Evolutionary conservation across 2,888 invertebrate genomes (phyloP), one percentile per base, ranked within the genome.

Genomic region (Sympetrum striolatum): DNA sequence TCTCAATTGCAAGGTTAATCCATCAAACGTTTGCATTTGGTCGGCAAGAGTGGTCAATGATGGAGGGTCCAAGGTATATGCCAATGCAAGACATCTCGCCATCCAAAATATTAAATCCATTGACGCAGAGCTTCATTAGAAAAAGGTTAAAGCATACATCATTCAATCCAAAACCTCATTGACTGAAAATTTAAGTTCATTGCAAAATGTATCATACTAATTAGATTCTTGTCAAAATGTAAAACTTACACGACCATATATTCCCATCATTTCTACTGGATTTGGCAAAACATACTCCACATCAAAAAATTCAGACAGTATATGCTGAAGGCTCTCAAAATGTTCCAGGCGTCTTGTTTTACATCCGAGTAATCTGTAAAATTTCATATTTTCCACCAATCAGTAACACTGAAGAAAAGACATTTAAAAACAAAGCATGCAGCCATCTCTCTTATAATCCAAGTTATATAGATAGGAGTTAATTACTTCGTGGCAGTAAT

Each of bases 21-120:
- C 98, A 92, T 97, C 96, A 93, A 98, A 98, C 1, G 96, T 96
- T 96, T 0, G 98, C 98, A 94, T 98, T 98, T 0, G 98, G 98
- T 90, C 95, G 94, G 93, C 98, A 99, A 91, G 98, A 98, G 94
- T 99, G 99, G 94, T 99, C 98, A 90, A 98, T 95, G 64, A 98
- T 95, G 0, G 98, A 98, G 0, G 97, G 96, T 18, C 96, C 98
- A 91, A 98, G 94, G 93, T 98, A 99, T 91, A 99, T 97, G 0
- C 98, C 98, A 90, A 98, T 96, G 15, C 96, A 96, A 92, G 96
- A 96, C 96, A 98, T 96, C 93, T 98, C 98, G 35, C 95, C 95
- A 93, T 98, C 97, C 92, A 97, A 94, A 92, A 99, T 97, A 92
- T 97, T 97, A 93, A 98, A 98, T 90, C 97, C 97, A 94, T 99